Evolutionary conservation across 1,140 invertebrate species (phyloP).

Genomic region (Bactericera cockerelli): DNA sequence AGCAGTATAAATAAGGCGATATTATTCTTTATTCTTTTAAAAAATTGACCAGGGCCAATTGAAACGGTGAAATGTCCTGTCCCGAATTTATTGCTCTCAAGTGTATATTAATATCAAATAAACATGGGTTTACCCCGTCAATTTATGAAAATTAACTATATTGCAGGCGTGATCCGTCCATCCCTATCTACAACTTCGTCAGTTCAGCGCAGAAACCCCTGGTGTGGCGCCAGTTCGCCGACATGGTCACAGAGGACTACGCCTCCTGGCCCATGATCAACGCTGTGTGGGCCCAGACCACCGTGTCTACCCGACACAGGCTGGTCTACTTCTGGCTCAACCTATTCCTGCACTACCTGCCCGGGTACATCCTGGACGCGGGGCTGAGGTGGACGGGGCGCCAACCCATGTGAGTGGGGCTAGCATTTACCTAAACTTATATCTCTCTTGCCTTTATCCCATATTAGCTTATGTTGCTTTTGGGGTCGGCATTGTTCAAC

Average conservation of each 20-base stretch:
- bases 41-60: no score
- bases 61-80: no score
- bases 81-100: no score
- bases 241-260: constrained; percentile 3
- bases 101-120: no score
- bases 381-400: constrained; percentile 24
- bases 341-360: constrained; percentile 31
- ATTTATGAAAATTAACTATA: no score
- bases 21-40: no score
- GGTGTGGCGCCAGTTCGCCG: constrained; percentile 41
- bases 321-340: constrained; percentile 33
- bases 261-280: constrained; percentile 31
- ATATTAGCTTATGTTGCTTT: no score
- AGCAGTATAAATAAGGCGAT: no score
- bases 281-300: constrained; percentile 37
- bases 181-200: constrained; percentile 52
- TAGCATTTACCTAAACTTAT: no score
- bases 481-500: no score
- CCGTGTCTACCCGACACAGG: constrained; percentile 31
- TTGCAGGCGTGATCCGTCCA: constrained; percentile 24
- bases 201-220: constrained; percentile 49
- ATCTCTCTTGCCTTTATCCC: no score
- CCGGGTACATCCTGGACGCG: constrained; percentile 29
- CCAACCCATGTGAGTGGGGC: constrained; percentile 32
- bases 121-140: no score